phyloP scores from a whole-genome alignment of 2,797 vertebrate genomes.

The Molossus alvarezi region DNA sequence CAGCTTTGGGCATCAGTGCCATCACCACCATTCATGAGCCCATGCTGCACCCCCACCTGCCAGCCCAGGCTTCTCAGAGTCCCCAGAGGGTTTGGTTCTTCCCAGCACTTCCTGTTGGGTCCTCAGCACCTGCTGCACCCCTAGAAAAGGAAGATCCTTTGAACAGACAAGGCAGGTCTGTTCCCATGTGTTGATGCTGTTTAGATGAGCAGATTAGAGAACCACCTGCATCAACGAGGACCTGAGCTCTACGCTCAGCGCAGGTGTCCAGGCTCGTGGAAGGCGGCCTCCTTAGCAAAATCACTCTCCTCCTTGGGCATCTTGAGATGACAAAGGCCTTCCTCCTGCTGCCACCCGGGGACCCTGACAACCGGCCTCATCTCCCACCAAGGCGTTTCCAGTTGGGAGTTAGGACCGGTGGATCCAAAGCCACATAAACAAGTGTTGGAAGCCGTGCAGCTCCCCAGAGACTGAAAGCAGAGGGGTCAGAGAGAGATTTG shows the following conservation, averaged over 20 bases:
- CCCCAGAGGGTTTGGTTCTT: not conserved
- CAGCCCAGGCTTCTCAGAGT: not conserved
- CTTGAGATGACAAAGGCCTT: not conserved
- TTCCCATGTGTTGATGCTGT: not conserved
- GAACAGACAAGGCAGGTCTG: not conserved
- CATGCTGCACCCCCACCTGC: no score
- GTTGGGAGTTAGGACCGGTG: not conserved
- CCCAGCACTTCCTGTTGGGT: not conserved
- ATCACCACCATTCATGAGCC: not conserved
- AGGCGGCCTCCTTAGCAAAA: not conserved
- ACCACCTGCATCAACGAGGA: not conserved
- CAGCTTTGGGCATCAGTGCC: not conserved
- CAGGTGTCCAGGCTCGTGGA: not conserved
- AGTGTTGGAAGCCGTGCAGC: not conserved
- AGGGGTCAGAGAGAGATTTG: not conserved
- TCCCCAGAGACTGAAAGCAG: not conserved
- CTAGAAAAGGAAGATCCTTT: not conserved
- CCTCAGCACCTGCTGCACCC: not conserved
- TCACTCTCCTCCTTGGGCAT: not conserved
- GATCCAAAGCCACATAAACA: not conserved
- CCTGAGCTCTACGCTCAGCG: not conserved
- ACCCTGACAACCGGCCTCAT: not conserved
- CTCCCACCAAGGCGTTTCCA: not conserved
- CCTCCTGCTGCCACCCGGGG: not conserved
- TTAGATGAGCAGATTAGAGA: not conserved